Percentiles rank a stretch among this genome's conserved stretches.
phyloP scores from a whole-genome alignment of 2,113 vertebrate species.

The Cepphus grylle region DNA sequence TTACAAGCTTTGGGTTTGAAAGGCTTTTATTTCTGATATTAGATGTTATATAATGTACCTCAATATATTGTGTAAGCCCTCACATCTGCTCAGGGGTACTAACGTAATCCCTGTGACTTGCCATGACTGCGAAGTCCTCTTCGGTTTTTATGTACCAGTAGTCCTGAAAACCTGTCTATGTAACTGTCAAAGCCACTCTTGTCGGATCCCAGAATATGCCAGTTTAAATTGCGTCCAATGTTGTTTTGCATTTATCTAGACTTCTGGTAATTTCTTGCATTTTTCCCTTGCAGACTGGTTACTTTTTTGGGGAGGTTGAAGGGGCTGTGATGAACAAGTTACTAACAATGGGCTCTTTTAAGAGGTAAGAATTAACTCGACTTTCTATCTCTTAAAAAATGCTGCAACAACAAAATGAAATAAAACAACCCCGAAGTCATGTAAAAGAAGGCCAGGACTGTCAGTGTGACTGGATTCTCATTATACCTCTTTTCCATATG shows the following conservation, averaged over 20 bases:
- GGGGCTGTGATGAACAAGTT: conserved; percentile 98
- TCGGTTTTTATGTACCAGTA: conserved; percentile 11
- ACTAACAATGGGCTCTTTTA: conserved; percentile 96
- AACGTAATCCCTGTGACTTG: neutral
- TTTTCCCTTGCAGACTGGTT: conserved; percentile 84
- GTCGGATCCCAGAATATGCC: conserved; percentile 45
- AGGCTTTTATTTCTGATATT: conserved; percentile 41
- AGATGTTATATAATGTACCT: conserved; percentile 3
- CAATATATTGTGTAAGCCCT: neutral
- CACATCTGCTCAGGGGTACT: conserved; percentile 28
- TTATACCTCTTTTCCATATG: neutral
- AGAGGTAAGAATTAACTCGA: conserved; percentile 81
- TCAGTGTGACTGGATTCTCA: neutral
- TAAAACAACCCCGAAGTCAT: conserved; percentile 3
- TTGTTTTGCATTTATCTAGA: neutral
- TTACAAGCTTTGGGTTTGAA: conserved; percentile 34
- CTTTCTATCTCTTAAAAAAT: neutral
- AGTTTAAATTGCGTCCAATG: conserved; percentile 36
- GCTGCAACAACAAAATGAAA: conserved; percentile 12
- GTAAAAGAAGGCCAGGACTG: conserved; percentile 1
- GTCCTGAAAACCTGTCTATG: conserved; percentile 27
- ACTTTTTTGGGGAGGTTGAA: conserved; percentile 95
- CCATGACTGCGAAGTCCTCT: neutral
- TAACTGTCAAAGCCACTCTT: conserved; percentile 53
- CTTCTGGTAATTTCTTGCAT: conserved; percentile 34